Evolutionary conservation across 1,140 invertebrate species (phyloP), one percentile per base, ranked within the genome.

Genomic region (Ceratosolen fusciceps): DNA sequence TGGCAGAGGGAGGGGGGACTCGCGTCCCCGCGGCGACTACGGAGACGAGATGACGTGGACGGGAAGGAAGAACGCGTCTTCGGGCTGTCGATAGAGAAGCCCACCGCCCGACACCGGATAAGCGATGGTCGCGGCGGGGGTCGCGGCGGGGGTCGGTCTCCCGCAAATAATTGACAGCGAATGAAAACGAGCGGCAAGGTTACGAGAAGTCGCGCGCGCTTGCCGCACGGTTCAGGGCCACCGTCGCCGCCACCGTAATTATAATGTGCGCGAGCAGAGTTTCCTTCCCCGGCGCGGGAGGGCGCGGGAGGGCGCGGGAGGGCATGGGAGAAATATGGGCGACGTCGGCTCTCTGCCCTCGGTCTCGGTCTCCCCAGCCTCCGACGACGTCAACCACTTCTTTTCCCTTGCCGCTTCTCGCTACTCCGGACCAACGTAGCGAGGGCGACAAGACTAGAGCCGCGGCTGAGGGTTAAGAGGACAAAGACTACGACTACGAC

Each of bases 121-220:
- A 21, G 49, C 49, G 10, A 19, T 3, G 49, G 49, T 52, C 5
- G 49, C 14, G 10, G 14, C 14, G 24, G 73, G 81, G 72, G 58
- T 43, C 74, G 76, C 77, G 74, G 68, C 74, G 79, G 82, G 79
- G 81, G 78, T 81, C 75, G 81, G 78, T 81, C 75, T 58, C 79
- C 75, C 74, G 81, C 79, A 74, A 83, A 84, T 85, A 85, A 85
- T 85, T 83, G 84, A 83, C 83, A 81, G 83, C 68, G 80, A 82
- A 82, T 83, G 84, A 83, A 85, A 83, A 83, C 83, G 82, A 80
- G 80, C 77, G 81, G 77, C 82, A 79, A 81, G 75, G 80, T 81
- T 80, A 81, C 60, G 56, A 81, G n/a, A n/a, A n/a, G 73, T 78
- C 80, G 80, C 68, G 82, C 56, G 49, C 2, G n/a, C n/a, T n/a